These are phyloP conservation scores for Sphaeridia pumilis DNA, from an alignment of 2,888 invertebrate species.

Conservation along the genomic window DNA sequence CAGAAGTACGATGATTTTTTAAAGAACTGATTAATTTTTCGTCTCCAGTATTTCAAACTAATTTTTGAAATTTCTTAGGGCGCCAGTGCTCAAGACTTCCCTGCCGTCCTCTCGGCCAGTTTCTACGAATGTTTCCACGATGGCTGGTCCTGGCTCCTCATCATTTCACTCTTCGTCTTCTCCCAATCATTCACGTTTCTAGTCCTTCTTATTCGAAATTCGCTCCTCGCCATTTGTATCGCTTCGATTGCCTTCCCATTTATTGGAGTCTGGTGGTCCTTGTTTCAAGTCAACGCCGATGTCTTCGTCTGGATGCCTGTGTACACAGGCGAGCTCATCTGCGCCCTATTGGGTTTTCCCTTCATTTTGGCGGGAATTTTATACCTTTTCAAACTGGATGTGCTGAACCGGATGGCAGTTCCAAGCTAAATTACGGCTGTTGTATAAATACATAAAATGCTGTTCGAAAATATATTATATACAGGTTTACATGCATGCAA, in stretches of 20 bases:
- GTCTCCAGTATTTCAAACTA: not conserved
- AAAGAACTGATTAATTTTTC: not conserved
- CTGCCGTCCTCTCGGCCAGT: not conserved
- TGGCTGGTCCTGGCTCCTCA: conserved; percentile 9
- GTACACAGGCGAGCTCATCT: conserved; percentile 50
- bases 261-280: conserved; percentile 26
- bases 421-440: not conserved
- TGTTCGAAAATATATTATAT: not conserved
- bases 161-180: conserved; percentile 19
- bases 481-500: no score
- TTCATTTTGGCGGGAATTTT: conserved; percentile 45
- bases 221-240: conserved; percentile 22
- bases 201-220: conserved; percentile 18
- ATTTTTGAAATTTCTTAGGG: conserved; percentile 14
- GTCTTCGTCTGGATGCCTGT: conserved; percentile 45
- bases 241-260: conserved; percentile 20
- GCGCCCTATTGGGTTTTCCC: conserved; percentile 49
- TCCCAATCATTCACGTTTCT: conserved; percentile 24
- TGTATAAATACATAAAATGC: not conserved
- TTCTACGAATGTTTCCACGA: conserved; percentile 13
- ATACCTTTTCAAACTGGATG: conserved; percentile 21
- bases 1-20: conserved; percentile 41
- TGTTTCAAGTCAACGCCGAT: conserved; percentile 21
- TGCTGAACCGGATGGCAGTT: conserved; percentile 7
- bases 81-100: conserved; percentile 9